These are phyloP conservation scores for Lepidocolaptes lacrymiger DNA, from an alignment of 2,797 vertebrate species.

Conservation along the genomic window DNA sequence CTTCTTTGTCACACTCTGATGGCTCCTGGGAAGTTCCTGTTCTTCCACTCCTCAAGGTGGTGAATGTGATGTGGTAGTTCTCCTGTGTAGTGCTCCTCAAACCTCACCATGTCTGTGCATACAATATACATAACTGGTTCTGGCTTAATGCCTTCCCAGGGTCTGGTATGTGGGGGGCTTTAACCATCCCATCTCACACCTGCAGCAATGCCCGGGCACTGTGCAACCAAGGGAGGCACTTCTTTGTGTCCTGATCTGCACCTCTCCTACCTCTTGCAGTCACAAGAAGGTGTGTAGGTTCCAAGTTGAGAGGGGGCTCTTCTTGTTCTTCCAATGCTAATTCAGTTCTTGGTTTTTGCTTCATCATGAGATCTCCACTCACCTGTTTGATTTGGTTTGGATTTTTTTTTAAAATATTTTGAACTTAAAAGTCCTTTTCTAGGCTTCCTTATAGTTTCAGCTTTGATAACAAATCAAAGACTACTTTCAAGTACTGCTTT, in stretches of 20 bases:
- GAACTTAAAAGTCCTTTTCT: background rate
- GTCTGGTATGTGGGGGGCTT: background rate
- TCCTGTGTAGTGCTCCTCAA: background rate
- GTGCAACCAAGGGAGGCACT: background rate
- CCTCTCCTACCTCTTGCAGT: background rate
- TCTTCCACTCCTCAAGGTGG: background rate
- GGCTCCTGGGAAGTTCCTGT: background rate
- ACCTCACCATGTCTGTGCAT: background rate
- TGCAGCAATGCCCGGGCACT: background rate
- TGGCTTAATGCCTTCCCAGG: background rate
- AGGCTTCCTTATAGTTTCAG: slow-evolving; percentile 20
- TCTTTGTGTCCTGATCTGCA: background rate
- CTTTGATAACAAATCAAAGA: slow-evolving; percentile 63
- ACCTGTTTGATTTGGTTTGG: background rate
- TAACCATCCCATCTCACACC: background rate
- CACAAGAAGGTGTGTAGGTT: background rate
- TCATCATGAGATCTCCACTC: background rate
- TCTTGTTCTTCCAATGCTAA: background rate
- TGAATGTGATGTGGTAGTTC: background rate
- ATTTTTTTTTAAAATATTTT: background rate
- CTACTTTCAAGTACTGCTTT: slow-evolving; percentile 60
- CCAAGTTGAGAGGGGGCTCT: background rate
- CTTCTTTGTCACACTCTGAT: background rate
- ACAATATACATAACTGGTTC: rapidly evolving
- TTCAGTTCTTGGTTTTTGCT: background rate